Evolutionary conservation across 2,113 vertebrate species (phyloP), one percentile per base, ranked within the genome.

Genomic region (Odontesthes bonariensis): DNA sequence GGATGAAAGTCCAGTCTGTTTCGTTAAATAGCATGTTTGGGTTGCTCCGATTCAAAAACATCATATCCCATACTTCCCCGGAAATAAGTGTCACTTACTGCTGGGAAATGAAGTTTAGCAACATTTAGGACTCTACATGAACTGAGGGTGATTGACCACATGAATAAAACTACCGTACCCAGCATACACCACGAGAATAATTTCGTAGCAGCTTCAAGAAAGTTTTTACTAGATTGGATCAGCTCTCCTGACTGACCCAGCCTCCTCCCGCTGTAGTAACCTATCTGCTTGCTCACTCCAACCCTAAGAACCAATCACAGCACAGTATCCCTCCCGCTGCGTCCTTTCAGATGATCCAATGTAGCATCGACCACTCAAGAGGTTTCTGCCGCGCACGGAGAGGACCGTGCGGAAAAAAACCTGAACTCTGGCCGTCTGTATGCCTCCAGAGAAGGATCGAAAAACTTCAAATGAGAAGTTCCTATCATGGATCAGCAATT

Each of bases 331-430:
- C 68, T 70, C 55, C 55, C 55, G 44, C 68, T 70, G 46, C 16
- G 55, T 59, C 46, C 55, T 51, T 17, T 8, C n/a, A n/a, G 9
- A n/a, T 20, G 68, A 70, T 70, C 55, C 46, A 70, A 70, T 51
- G 40, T 38, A 49, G 6, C 44, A 20, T 17, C 13, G 13, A 20
- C 20, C 40, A 54, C 54, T 17, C 85, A 81, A 93, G 90, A 86
- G 90, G 84, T 69, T 92, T 87, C 89, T 87, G 74, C 92, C 93
- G 94, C 92, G 93, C 90, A 81, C 64, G 67, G 72, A 83, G 77
- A 77, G 68, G 84, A 87, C 79, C 44, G 88, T 89, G 89, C 91
- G 84, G 83, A 93, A 89, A 86, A 88, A 89, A 91, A 84, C 91
- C 90, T 80, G 73, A 92, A 92, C 89, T 93, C 89, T 83, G 55